These are phyloP conservation scores for Lutjanus argentimaculatus DNA, from an alignment of 2,797 vertebrate species.

Conservation along the genomic window DNA sequence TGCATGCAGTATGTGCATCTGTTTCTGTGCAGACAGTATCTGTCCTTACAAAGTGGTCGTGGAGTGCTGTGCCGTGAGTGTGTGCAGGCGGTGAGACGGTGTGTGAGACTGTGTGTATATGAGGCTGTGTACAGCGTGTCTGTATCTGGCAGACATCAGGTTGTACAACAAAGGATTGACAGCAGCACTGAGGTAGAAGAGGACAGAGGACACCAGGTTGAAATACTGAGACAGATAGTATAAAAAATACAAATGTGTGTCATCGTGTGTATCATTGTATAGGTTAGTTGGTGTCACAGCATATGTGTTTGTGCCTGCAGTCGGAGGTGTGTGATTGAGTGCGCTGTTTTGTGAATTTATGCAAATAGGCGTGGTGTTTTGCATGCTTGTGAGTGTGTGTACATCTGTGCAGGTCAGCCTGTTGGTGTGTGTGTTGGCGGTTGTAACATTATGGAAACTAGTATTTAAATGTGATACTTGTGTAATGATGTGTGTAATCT, in stretches of 20 bases:
- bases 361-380: not conserved
- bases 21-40: not conserved
- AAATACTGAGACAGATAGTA: slow-evolving; percentile 88
- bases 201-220: slow-evolving; percentile 86
- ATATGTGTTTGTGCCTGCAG: not conserved
- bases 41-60: slow-evolving; percentile 64
- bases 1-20: not conserved
- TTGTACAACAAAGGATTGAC: slow-evolving; percentile 89
- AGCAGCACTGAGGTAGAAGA: slow-evolving; percentile 89
- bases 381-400: not conserved
- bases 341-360: not conserved
- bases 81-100: slow-evolving; percentile 33
- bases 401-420: not conserved
- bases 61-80: slow-evolving; percentile 48
- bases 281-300: not conserved
- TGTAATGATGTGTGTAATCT: too few species aligned
- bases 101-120: slow-evolving; percentile 54
- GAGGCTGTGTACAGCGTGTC: slow-evolving; percentile 80
- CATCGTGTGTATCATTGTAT: not conserved
- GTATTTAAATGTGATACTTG: not conserved
- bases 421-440: not conserved
- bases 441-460: not conserved
- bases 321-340: not conserved
- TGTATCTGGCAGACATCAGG: slow-evolving; percentile 86
- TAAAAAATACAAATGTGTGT: slow-evolving; percentile 59